phyloP scores from a whole-genome alignment of 2,797 vertebrate species.

The Iguana delicatissima region DNA sequence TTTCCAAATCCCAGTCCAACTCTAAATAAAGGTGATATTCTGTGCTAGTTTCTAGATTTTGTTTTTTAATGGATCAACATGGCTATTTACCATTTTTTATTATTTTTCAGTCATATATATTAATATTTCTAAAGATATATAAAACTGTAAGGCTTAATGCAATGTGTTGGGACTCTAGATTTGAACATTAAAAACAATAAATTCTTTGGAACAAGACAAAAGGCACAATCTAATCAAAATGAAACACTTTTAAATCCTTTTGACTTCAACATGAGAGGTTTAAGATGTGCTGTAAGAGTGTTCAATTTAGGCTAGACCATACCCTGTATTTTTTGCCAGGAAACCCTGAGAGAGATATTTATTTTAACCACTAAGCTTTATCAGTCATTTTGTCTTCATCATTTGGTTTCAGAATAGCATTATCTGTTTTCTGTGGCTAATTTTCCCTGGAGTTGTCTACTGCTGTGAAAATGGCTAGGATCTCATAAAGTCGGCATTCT shows the following conservation, averaged over 20 bases:
- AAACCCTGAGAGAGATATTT: background rate
- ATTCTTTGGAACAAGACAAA: background rate
- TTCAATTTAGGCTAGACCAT: background rate
- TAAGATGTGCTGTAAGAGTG: background rate
- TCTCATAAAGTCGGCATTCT: constrained; percentile 54
- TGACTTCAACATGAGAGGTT: background rate
- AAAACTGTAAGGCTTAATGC: background rate
- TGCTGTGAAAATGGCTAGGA: constrained; percentile 35
- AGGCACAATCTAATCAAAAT: constrained; percentile 3
- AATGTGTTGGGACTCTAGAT: background rate
- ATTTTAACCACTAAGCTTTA: background rate
- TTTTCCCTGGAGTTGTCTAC: constrained; percentile 51
- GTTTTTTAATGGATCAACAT: background rate
- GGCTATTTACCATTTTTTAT: background rate
- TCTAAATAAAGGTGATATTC: background rate
- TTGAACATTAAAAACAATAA: background rate
- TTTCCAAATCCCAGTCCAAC: background rate
- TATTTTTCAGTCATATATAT: background rate
- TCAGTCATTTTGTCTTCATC: background rate
- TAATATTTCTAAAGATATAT: background rate
- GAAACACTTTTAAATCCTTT: background rate
- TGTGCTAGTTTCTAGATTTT: background rate
- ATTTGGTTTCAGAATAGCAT: constrained; percentile 16
- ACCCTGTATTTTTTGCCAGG: constrained; percentile 36
- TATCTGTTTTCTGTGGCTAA: constrained; percentile 16